Conservation (phyloP, 2,888 invertebrate species). For the Aquatica leii region DNA sequence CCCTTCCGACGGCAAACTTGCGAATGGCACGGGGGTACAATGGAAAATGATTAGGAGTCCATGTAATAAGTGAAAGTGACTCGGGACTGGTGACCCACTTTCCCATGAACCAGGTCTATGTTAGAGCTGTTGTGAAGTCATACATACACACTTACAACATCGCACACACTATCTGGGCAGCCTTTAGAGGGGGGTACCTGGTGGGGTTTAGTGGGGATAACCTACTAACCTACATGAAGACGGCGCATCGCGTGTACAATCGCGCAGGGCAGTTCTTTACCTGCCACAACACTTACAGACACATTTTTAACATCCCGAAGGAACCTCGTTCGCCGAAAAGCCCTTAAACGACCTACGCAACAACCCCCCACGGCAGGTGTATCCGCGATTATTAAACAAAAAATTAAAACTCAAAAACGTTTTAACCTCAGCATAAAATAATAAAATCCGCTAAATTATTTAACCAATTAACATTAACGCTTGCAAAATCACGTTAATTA, state of each 20-base stretch:
- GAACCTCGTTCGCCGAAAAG: background rate
- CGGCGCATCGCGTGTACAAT: conserved; percentile 69
- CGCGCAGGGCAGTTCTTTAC: conserved; percentile 61
- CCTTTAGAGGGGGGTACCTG: conserved; percentile 43
- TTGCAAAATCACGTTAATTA: too few species aligned
- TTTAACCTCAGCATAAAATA: too few species aligned
- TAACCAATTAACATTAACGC: too few species aligned
- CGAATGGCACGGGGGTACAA: conserved; percentile 68
- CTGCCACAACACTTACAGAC: conserved; percentile 45
- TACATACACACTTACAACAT: conserved; percentile 57
- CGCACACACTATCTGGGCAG: conserved; percentile 51
- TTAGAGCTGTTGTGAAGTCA: conserved; percentile 67
- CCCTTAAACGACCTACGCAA: background rate
- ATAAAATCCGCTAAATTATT: too few species aligned
- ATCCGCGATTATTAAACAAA: too few species aligned
- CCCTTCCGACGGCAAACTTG: conserved; percentile 42
- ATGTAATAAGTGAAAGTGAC: conserved; percentile 90
- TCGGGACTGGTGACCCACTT: conserved; percentile 82
- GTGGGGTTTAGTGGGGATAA: conserved; percentile 69
- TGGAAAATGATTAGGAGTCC: conserved; percentile 77
- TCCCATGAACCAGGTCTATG: conserved; percentile 93
- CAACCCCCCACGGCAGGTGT: background rate
- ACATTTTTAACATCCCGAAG: conserved; percentile 17
- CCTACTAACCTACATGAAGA: conserved; percentile 86
- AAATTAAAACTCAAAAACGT: too few species aligned